phyloP scores from a whole-genome alignment of 1,140 invertebrate genomes.

The Triops longicaudatus region DNA sequence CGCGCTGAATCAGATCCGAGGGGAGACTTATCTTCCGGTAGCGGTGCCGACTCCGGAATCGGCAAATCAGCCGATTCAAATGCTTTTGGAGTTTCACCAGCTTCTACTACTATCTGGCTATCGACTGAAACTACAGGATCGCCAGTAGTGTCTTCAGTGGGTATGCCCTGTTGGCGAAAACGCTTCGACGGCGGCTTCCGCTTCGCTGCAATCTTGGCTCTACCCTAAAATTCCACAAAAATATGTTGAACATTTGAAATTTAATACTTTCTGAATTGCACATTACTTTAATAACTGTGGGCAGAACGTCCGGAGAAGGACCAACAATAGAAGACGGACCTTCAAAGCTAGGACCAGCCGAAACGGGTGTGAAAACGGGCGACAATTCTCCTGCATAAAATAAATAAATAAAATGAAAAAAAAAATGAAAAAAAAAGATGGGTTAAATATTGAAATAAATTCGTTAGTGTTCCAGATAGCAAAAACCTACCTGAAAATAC shows the following conservation, averaged over 20 bases:
- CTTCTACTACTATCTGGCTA: too few relatives aligned
- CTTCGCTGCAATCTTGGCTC: background rate
- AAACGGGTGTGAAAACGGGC: background rate
- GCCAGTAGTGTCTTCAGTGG: too few relatives aligned
- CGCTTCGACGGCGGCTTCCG: constrained; percentile 1
- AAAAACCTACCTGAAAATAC: background rate
- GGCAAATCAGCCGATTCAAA: too few relatives aligned
- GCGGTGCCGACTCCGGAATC: too few relatives aligned
- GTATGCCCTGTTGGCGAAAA: background rate
- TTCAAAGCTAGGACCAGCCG: background rate
- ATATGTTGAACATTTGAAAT: too few relatives aligned
- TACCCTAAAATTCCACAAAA: background rate
- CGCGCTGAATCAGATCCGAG: too few relatives aligned
- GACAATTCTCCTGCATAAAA: background rate
- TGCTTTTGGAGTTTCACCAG: too few relatives aligned
- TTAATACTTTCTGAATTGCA: too few relatives aligned
- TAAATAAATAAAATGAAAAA: background rate
- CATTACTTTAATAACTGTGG: background rate
- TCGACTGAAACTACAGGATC: too few relatives aligned
- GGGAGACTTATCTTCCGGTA: too few relatives aligned
- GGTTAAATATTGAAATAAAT: too few relatives aligned
- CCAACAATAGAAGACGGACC: background rate
- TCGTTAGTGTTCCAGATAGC: too few relatives aligned
- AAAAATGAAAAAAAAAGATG: background rate
- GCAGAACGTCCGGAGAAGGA: background rate